Conservation (phyloP, 2,113 vertebrate species). For the Cercocebus atys region DNA sequence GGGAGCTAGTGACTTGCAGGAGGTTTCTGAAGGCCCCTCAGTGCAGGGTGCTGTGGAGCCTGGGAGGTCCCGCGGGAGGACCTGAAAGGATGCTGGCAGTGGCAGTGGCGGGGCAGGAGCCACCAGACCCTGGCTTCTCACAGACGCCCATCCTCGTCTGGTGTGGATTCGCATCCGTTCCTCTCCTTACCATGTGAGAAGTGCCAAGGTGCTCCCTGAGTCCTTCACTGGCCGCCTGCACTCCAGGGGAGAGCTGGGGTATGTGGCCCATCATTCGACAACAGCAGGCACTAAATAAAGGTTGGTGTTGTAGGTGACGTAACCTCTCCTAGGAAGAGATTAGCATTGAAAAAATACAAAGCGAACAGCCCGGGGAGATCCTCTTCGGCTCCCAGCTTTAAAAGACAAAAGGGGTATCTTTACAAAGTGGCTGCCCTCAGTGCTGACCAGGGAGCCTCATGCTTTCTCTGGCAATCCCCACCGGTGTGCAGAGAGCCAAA, state of each 20-base stretch:
- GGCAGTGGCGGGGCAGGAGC: too few species aligned
- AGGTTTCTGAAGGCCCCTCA: background rate
- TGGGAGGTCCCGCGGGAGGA: background rate
- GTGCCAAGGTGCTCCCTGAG: accelerated
- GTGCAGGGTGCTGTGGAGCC: too few species aligned
- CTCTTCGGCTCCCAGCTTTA: background rate
- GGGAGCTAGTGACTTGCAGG: background rate
- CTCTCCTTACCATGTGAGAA: background rate
- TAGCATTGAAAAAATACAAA: background rate
- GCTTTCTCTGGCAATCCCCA: too few species aligned
- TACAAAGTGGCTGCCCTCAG: accelerated
- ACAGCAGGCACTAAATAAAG: background rate
- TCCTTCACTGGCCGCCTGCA: too few species aligned
- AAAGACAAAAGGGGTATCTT: background rate
- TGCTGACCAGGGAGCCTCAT: background rate
- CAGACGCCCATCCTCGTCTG: background rate
- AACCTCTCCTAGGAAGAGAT: background rate
- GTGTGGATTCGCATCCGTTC: too few species aligned
- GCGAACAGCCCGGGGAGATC: background rate
- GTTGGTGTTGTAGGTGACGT: background rate
- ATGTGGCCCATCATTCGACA: background rate
- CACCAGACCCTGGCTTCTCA: background rate
- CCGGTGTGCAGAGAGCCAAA: background rate
- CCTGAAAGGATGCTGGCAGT: accelerated
- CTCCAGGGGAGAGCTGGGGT: background rate